Base-by-base conservation (phyloP, 2,113 vertebrate genomes). In the Asarcornis scutulata region DNA sequence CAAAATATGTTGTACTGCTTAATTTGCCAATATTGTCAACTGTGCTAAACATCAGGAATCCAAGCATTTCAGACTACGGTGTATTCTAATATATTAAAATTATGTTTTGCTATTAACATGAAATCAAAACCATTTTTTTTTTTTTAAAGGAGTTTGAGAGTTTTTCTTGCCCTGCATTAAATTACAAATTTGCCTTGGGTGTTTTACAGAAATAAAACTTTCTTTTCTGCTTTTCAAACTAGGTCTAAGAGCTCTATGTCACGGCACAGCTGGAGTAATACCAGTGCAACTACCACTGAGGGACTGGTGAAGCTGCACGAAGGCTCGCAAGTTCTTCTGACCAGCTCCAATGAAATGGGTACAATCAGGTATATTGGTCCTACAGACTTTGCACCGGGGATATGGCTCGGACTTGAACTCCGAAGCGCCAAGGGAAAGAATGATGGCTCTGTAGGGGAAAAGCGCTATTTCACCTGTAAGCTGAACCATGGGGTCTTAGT, bases 321-420 rank as follows among this genome's bases (percentile, higher is more conserved):
- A 81, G 99, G 99, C 66, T 98, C 98, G 67, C 99, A 99, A 98
- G 99, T 99, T 32, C 98, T 99, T 56, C 98, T 99, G 91, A 98
- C 89, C 73, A 99, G 99, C 83, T 99, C 99, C 81, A 99, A 98
- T 0, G 99, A 99, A 95, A 99, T 99, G 99, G 99, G 98, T 2
- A 98, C 97, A 10, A 98, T 99, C 86, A 98, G 99, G 83, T 99
- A 99, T 93, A 91, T 99, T 76, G 99, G 99, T 38, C 97, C 98
- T 13, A 97, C 99, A 1, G 98, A 98, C 96, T 99, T 99, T 76
- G 99, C 99, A 3, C 96, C 98, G 0, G 99, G 99, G 1, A 79
- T 99, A 5, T 99, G 99, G 99, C 98, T 99, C 3, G 99, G 99
- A 16, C 98, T 99, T 18, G 99, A 99, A 94, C 98, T 99, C 9